These are phyloP conservation scores for Pungitius pungitius DNA, from an alignment of 2,113 vertebrate species.

Conservation along the genomic window DNA sequence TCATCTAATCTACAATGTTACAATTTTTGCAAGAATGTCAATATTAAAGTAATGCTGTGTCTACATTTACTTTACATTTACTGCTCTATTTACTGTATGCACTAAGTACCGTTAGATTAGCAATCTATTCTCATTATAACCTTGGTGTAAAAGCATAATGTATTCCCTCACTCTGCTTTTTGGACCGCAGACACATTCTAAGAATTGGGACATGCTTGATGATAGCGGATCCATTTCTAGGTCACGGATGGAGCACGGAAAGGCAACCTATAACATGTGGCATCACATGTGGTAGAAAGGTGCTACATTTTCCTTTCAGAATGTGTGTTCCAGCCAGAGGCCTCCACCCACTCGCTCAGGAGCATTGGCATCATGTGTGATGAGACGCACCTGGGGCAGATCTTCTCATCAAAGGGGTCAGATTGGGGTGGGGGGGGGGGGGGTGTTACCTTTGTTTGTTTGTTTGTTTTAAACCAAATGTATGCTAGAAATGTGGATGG, in stretches of 20 bases:
- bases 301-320: no score
- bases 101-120: neutral
- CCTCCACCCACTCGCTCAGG: no score
- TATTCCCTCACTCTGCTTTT: neutral
- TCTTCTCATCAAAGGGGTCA: no score
- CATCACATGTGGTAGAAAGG: no score
- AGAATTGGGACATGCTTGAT: neutral
- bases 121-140: neutral
- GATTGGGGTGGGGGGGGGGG: no score
- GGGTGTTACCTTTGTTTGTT: no score
- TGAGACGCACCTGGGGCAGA: no score
- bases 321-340: no score
- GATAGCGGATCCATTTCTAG: slow-evolving; percentile 4
- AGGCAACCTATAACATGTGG: neutral
- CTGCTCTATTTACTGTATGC: neutral
- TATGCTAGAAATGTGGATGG: no score
- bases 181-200: neutral
- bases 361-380: no score
- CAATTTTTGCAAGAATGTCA: neutral
- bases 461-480: no score
- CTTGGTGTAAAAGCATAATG: neutral
- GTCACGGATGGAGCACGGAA: neutral
- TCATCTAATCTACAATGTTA: neutral
- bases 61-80: neutral
- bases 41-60: neutral